Percentiles rank a stretch among this genome's conserved stretches.
Evolutionary conservation across 2,113 vertebrate genomes (phyloP).

Genomic region (Calyptomena viridis): DNA sequence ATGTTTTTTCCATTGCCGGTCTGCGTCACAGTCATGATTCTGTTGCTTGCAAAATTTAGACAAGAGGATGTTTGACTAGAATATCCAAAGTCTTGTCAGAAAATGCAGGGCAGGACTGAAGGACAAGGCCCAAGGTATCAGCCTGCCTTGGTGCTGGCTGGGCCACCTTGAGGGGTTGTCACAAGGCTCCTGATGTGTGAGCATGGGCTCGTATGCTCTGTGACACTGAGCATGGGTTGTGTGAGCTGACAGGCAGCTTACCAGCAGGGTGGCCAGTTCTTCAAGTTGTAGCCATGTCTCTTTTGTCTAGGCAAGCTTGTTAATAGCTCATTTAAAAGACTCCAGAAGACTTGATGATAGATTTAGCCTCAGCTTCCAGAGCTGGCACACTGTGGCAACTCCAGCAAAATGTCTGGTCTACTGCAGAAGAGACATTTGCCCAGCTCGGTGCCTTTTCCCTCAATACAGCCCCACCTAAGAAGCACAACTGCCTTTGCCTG

Average conservation of each 20-base stretch:
- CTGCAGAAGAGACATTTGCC: rapidly evolving
- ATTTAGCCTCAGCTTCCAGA: background rate
- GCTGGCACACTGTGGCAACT: background rate
- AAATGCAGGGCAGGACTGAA: background rate
- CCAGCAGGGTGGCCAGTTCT: background rate
- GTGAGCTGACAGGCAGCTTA: background rate
- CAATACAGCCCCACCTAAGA: background rate
- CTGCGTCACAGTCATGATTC: background rate
- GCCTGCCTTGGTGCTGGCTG: background rate
- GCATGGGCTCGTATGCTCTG: background rate
- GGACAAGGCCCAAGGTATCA: background rate
- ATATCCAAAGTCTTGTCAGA: background rate
- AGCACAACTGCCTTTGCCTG: background rate
- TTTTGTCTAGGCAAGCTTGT: background rate
- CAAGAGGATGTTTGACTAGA: background rate
- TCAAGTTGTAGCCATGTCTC: background rate
- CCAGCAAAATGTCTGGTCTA: rapidly evolving
- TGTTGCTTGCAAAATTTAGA: background rate
- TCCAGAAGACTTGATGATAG: background rate
- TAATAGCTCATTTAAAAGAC: background rate
- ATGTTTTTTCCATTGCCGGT: background rate
- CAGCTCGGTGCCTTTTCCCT: rapidly evolving
- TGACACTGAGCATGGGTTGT: background rate
- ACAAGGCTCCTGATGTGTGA: background rate
- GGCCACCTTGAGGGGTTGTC: background rate